Percentiles rank a stretch among this genome's conserved stretches.
Conservation (phyloP, 2,888 invertebrate genomes). For the Drosophila borborema region DNA sequence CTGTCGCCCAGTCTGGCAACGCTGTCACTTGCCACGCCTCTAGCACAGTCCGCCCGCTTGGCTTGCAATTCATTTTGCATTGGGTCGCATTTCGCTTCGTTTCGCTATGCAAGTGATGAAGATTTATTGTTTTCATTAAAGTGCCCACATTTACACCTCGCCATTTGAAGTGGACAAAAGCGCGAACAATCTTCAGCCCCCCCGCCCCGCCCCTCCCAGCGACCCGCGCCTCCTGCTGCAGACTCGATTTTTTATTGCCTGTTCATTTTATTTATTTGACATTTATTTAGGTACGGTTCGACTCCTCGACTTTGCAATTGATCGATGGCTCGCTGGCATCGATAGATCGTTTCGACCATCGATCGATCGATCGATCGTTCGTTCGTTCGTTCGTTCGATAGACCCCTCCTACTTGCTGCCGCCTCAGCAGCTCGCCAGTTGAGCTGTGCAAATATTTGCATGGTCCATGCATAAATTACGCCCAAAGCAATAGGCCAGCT, state of each 20-base stretch:
- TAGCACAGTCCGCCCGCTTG: constrained; percentile 2
- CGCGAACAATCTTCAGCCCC: neutral
- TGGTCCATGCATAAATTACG: constrained; percentile 64
- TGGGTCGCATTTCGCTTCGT: constrained; percentile 44
- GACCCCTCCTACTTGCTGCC: neutral
- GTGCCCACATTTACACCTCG: constrained; percentile 75
- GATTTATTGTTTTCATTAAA: constrained; percentile 78
- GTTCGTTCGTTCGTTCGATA: constrained; percentile 30
- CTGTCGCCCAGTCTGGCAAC: constrained; percentile 8
- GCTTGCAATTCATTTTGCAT: constrained; percentile 58
- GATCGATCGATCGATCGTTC: constrained; percentile 36
- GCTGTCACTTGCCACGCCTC: constrained; percentile 22
- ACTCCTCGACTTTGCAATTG: constrained; percentile 45
- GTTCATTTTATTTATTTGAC: constrained; percentile 77
- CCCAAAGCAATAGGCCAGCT: constrained; percentile 66
- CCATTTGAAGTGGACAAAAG: constrained; percentile 45
- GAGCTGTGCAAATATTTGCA: constrained; percentile 41
- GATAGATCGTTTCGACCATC: constrained; percentile 51
- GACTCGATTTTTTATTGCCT: constrained; percentile 52
- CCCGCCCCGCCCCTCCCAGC: neutral
- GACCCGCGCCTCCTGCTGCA: neutral
- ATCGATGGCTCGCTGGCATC: constrained; percentile 63
- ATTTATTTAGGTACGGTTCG: constrained; percentile 68
- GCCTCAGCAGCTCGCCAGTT: neutral
- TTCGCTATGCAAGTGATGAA: constrained; percentile 62